phyloP scores from a whole-genome alignment of 1,140 invertebrate species.

The Drosophila baimaii region DNA sequence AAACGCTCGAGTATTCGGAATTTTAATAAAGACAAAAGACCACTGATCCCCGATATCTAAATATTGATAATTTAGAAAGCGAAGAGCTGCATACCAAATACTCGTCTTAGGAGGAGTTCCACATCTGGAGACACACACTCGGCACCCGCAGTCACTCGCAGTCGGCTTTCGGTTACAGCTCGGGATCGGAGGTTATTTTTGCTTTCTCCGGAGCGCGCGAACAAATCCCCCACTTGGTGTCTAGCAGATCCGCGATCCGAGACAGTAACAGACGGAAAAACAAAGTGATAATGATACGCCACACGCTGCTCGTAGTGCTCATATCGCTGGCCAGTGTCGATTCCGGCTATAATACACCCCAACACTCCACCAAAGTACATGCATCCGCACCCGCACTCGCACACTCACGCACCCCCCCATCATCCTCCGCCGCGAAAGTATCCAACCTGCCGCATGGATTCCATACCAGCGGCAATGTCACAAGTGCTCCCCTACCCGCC shows the following conservation, averaged over 20 bases:
- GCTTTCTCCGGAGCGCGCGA: slow-evolving; percentile 32
- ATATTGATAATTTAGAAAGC: slow-evolving; percentile 75
- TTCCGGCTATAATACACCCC: slow-evolving; percentile 64
- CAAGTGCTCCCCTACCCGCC: slow-evolving; percentile 8
- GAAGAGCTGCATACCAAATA: slow-evolving; percentile 54
- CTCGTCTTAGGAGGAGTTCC: slow-evolving; percentile 12
- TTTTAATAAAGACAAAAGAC: slow-evolving; percentile 25
- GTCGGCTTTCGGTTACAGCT: slow-evolving; percentile 42
- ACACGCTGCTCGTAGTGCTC: slow-evolving; percentile 59
- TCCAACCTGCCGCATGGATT: slow-evolving; percentile 37
- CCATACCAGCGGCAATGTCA: slow-evolving; percentile 18
- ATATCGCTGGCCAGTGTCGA: slow-evolving; percentile 71
- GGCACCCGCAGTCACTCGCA: slow-evolving; percentile 23
- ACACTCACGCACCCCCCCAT: too few species aligned
- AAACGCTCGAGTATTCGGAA: slow-evolving; percentile 66
- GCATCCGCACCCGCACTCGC: neutral
- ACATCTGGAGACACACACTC: slow-evolving; percentile 29
- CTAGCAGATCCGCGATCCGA: slow-evolving; percentile 19
- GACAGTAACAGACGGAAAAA: slow-evolving; percentile 18
- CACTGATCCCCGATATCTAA: slow-evolving; percentile 31
- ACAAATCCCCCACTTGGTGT: slow-evolving; percentile 49
- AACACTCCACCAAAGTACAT: slow-evolving; percentile 17
- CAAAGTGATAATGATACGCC: slow-evolving; percentile 65
- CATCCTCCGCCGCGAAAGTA: slow-evolving; percentile 16
- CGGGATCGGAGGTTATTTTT: slow-evolving; percentile 42